Base-by-base conservation (phyloP, 2,113 vertebrate species). In the Hemiprocne comata region DNA sequence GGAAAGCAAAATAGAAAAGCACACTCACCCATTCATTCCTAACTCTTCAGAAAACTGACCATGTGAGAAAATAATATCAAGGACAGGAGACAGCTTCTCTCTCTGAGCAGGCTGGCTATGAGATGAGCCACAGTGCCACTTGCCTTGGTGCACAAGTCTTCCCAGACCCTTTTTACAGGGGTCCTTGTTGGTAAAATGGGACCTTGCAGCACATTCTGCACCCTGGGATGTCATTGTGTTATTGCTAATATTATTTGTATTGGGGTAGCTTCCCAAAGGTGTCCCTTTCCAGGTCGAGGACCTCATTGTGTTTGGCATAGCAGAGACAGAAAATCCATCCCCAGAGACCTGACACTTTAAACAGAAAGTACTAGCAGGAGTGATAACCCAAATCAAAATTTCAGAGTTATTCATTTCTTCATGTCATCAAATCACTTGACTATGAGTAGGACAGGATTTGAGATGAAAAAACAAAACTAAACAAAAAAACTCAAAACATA, bases 21-120 rank as follows among this genome's bases (percentile, higher is more conserved):
- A 61, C 0, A 5, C 20, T 71, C 7, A 21, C 9, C 11, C 29
- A 87, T 48, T 21, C 69, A 18, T 89, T 85, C 34, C 46, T 75
- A 78, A 50, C 54, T 91, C 58, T 82, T 95, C 87, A 94, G 74
- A 65, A 95, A 96, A 89, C 36, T 46, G 48, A 55, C n/a, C 40
- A 29, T 38, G 57, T 91, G 66, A 91, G 50, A 64, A 91, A 73
- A 90, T 67, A 80, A 26, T 78, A 65, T 33, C 48, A 46, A 0
- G 0, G 29, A 29, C 18, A 50, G 25, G 17, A 78, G 73, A 50
- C 21, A 92, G n/a, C 55, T 69, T 15, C 25, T 36, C 23, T 40
- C 13, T 72, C 66, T 24, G 87, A 76, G 26, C 57, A 67, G 29
- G 34, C 26, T 70, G 66, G 28, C 61, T 90, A 19, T 42, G 86